Evolutionary conservation across 2,797 vertebrate genomes (phyloP), one percentile per base, ranked within the genome.

Genomic region (Echiichthys vipera): DNA sequence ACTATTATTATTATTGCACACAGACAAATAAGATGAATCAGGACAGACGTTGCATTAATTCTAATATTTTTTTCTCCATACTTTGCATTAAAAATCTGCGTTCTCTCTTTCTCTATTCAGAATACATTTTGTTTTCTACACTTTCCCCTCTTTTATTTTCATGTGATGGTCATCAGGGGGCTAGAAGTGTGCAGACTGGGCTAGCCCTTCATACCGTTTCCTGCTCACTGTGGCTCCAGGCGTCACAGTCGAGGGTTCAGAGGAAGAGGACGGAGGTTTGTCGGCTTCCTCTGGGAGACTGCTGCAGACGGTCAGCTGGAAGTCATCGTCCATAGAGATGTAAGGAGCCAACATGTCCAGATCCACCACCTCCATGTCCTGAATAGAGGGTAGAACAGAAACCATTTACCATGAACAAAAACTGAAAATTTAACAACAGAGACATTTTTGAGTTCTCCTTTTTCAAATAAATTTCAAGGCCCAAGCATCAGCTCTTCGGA

Each of bases 241-340:
- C 0, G 43, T 55, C 30, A 14, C 6, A 1, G 55, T 0, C 0
- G 74, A 30, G 1, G 59, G 3, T 5, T 80, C 8, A 0, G 63
- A 13, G 1, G n/a, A 40, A 5, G 27, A 40, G 2, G 63, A 3
- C 4, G 14, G 3, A 13, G 51, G 5, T 3, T 47, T 13, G 27
- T 74, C 42, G 0, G 47, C 54, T 6, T 83, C 61, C 42, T 92
- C 81, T 0, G 91, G 78, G 45, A 93, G 78, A 61, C 88, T 80
- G 3, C 87, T 90, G 79, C 90, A 75, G 87, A 95, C 86, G 40
- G 85, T 95, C 47, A 97, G 94, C 92, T 97, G 96, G 90, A 97
- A 97, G 88, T 97, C 96, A 0, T 97, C 96, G 0, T 97, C 96
- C 96, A 97, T 97, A 7, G 96, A 97, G 92, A 97, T 97, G 86